A percentile compares a stretch with the other conserved stretches of the same genome.
Conservation (phyloP, 2,797 vertebrate genomes). For the Eupleurogrammus muticus region DNA sequence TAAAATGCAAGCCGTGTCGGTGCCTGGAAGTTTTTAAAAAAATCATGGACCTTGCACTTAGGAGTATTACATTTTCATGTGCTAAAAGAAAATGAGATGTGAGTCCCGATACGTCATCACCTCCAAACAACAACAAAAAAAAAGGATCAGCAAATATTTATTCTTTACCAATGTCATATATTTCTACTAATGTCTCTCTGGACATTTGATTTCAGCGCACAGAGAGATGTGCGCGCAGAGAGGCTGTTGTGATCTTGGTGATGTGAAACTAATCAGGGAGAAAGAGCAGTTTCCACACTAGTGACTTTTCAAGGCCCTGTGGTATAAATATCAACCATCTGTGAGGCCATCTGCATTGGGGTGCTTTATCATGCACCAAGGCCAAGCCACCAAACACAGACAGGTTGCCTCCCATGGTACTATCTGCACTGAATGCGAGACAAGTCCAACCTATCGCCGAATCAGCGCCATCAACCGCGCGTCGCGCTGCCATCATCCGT, state of each 20-base stretch:
- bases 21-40: slow-evolving; percentile 71
- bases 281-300: slow-evolving; percentile 79
- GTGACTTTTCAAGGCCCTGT: slow-evolving; percentile 81
- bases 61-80: slow-evolving; percentile 75
- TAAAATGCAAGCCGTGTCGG: slow-evolving; percentile 77
- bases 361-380: slow-evolving; percentile 81
- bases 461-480: slow-evolving; percentile 39
- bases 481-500: slow-evolving; percentile 20
- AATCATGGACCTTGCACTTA: slow-evolving; percentile 79
- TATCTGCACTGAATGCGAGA: slow-evolving; percentile 45
- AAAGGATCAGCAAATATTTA: slow-evolving; percentile 20
- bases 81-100: slow-evolving; percentile 20
- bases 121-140: slow-evolving; percentile 22
- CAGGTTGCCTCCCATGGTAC: slow-evolving; percentile 68
- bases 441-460: slow-evolving; percentile 42
- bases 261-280: slow-evolving; percentile 78
- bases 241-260: slow-evolving; percentile 55
- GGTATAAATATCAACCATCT: slow-evolving; percentile 88
- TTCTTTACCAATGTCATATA: slow-evolving; percentile 25
- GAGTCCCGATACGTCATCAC: slow-evolving; percentile 46
- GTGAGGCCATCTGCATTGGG: slow-evolving; percentile 86
- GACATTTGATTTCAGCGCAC: slow-evolving; percentile 30
- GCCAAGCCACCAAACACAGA: slow-evolving; percentile 80
- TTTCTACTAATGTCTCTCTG: slow-evolving; percentile 7
- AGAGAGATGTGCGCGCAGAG: slow-evolving; percentile 46